Conservation (phyloP, 23 tunicate species). For the Botrylloides violaceus region DNA sequence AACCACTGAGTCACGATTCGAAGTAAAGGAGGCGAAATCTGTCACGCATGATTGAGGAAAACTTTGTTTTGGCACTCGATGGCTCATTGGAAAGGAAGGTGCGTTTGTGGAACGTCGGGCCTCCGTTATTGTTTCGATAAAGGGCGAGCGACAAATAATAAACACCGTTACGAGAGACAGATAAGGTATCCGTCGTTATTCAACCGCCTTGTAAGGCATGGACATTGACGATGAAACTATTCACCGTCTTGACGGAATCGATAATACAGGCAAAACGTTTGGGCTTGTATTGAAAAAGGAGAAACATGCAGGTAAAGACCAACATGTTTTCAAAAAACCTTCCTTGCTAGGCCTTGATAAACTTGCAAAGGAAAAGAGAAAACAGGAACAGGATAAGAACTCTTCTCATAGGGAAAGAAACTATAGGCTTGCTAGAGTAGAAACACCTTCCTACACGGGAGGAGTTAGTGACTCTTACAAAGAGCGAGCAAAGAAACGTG, state of each 20-base stretch:
- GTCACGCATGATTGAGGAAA: too few relatives aligned
- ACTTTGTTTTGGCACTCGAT: too few relatives aligned
- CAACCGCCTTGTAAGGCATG: conserved; percentile 5
- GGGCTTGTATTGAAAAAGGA: conserved; percentile 83
- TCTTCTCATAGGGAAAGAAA: conserved; percentile 29
- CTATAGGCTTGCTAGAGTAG: conserved; percentile 76
- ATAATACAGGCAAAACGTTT: conserved; percentile 35
- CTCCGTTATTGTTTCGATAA: too few relatives aligned
- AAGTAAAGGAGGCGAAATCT: too few relatives aligned
- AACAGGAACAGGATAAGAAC: conserved; percentile 22
- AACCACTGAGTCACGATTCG: too few relatives aligned
- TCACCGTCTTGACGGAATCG: conserved; percentile 77
- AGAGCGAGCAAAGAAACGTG: conserved; percentile 52
- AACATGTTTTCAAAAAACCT: conserved; percentile 71
- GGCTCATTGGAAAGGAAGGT: too few relatives aligned
- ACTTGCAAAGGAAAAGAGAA: conserved; percentile 48
- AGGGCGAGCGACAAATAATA: too few relatives aligned
- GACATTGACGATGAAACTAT: conserved; percentile 33
- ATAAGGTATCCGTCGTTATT: too few relatives aligned
- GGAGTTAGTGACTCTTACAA: conserved; percentile 84
- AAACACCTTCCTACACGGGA: conserved; percentile 89
- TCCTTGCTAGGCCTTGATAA: conserved; percentile 90
- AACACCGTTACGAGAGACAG: too few relatives aligned
- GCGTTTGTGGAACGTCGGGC: too few relatives aligned
- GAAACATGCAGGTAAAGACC: conserved; percentile 37